These are phyloP conservation scores for Pelodiscus sinensis DNA, from an alignment of 2,113 vertebrate genomes.

Conservation along the genomic window DNA sequence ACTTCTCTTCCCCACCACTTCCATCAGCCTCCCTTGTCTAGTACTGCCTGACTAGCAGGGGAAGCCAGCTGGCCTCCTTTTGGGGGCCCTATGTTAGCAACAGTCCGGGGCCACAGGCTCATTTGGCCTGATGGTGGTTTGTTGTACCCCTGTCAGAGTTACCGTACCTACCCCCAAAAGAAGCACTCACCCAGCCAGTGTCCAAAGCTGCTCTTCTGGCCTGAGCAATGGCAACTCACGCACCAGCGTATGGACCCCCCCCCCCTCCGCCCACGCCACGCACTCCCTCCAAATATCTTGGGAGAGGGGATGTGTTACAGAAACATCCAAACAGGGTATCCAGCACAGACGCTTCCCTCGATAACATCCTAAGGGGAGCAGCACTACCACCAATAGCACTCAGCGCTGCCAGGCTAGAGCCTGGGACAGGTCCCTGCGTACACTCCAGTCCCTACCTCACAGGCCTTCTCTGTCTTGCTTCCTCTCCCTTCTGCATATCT, in stretches of 20 bases:
- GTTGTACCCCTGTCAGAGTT: accelerated
- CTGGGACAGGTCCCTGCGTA: background rate
- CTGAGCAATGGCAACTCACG: background rate
- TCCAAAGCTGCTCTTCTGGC: background rate
- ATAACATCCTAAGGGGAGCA: background rate
- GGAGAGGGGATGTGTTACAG: background rate
- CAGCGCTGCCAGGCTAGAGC: background rate
- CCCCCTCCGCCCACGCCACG: background rate
- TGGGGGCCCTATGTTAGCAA: background rate
- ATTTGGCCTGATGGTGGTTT: background rate
- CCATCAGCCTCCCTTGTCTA: background rate
- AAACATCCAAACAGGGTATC: background rate
- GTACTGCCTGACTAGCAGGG: too few species aligned
- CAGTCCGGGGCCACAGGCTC: background rate
- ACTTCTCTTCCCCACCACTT: background rate
- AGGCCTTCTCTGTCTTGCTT: background rate
- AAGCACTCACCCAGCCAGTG: background rate
- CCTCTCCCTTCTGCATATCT: background rate
- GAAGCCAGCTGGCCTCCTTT: background rate
- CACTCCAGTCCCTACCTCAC: background rate
- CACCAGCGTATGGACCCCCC: background rate
- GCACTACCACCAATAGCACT: background rate
- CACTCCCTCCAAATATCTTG: background rate
- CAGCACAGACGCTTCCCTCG: background rate
- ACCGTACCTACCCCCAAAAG: background rate